Evolutionary conservation across 2,888 invertebrate species (phyloP), one percentile per base, ranked within the genome.

Genomic region (Cephalotes varians): DNA sequence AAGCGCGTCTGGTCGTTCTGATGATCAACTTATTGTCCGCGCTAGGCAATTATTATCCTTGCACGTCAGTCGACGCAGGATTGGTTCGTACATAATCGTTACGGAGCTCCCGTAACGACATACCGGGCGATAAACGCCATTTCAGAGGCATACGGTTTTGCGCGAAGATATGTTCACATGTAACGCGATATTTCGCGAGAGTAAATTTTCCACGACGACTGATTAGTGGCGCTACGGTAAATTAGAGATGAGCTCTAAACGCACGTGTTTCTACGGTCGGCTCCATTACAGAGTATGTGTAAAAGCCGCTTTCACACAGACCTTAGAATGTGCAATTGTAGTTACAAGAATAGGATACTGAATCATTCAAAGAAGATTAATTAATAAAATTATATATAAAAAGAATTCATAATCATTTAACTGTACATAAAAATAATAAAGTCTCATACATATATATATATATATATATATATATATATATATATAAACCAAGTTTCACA

Each of bases 161-260:
- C 21, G 21, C 34, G 56, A 54, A 71, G 72, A 56, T 28, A 51
- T n/a, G 31, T 76, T 65, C 21, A 31, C 28, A 51, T n/a, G 54
- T 31, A 49, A 76, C 47, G 82, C 62, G 81, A 82, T 82, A 83
- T 82, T 79, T 58, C 58, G 73, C 65, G 71, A 58, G 69, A 72
- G 79, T 89, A 86, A 86, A 86, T 88, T 82, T 85, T 82, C 87
- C 84, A n/a, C 65, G 83, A 54, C 44, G 54, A 74, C 28, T 82
- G 88, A 88, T 85, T 82, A 83, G 85, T 65, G 51, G 62, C 51
- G 60, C 76, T 71, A 72, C 37, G 58, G 85, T 85, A 77, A 87
- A 85, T 89, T 84, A 85, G 82, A 84, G 71, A 82, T 54, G 31
- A 56, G 72, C 65, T 40, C 18, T 71, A 81, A 80, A 74, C 51